A percentile compares a stretch with the other conserved stretches of the same genome.
Evolutionary conservation across 2,888 invertebrate genomes (phyloP).

Genomic region (Taphrorychus bicolor): DNA sequence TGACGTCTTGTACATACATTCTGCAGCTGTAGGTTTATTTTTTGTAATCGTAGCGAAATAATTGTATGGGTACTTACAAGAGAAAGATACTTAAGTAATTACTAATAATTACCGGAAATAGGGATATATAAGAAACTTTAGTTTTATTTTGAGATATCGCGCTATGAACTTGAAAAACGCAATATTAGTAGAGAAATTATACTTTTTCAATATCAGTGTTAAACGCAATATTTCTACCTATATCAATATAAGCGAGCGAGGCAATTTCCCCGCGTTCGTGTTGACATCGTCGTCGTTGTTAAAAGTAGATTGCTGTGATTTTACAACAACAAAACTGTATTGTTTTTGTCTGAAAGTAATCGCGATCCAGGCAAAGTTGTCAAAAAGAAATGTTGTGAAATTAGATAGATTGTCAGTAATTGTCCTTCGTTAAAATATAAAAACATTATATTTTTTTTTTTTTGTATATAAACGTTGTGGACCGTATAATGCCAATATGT

Average conservation of each 20-base stretch:
- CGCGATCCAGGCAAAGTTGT: neutral
- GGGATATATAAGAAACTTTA: slow-evolving; percentile 46
- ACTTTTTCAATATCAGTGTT: slow-evolving; percentile 54
- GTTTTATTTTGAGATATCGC: slow-evolving; percentile 51
- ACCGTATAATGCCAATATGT: no score
- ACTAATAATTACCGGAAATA: slow-evolving; percentile 34
- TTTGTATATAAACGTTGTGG: no score
- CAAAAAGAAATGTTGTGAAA: no score
- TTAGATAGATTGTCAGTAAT: no score
- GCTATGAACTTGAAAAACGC: slow-evolving; percentile 28
- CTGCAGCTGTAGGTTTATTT: slow-evolving; percentile 53
- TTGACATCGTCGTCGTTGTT: slow-evolving; percentile 23
- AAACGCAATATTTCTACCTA: slow-evolving; percentile 47
- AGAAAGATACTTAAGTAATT: slow-evolving; percentile 41
- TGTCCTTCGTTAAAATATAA: no score
- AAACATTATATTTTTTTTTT: no score
- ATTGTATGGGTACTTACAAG: slow-evolving; percentile 50
- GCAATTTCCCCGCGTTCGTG: neutral
- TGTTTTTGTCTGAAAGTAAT: neutral
- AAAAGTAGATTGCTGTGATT: slow-evolving; percentile 42
- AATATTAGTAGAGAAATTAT: slow-evolving; percentile 47
- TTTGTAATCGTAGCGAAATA: slow-evolving; percentile 42
- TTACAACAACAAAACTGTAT: slow-evolving; percentile 7
- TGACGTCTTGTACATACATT: slow-evolving; percentile 49
- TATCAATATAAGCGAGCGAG: neutral